Evolutionary conservation across 1,140 invertebrate genomes (phyloP).

Genomic region (Listronotus bonariensis): DNA sequence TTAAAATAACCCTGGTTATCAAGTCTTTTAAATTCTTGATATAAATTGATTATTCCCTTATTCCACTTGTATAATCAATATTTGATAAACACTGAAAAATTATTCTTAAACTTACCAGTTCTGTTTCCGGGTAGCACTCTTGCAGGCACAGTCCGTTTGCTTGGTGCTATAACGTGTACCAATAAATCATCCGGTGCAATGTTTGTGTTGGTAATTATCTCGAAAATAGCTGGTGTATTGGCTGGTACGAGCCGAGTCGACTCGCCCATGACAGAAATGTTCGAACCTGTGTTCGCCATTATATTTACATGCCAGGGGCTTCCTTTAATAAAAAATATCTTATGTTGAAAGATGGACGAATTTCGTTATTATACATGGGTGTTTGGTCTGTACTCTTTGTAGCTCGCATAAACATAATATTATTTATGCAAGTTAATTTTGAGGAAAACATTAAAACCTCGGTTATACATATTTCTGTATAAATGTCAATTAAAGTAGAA

Average conservation of each 20-base stretch:
- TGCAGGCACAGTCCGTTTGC: slow-evolving; percentile 70
- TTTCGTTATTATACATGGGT: no score
- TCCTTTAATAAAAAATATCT: slow-evolving; percentile 62
- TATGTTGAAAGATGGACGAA: no score
- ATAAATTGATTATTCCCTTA: no score
- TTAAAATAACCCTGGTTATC: no score
- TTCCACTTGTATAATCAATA: no score
- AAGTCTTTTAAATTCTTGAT: no score
- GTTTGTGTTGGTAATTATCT: slow-evolving; percentile 70
- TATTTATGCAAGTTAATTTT: no score
- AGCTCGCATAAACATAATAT: no score
- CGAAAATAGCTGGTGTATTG: slow-evolving; percentile 82
- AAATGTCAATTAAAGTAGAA: no score
- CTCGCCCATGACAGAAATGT: slow-evolving; percentile 76
- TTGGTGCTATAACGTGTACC: slow-evolving; percentile 69
- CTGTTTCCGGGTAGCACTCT: slow-evolving; percentile 73
- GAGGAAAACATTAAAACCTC: no score
- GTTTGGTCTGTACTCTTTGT: no score
- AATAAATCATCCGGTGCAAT: slow-evolving; percentile 57
- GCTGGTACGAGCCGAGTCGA: slow-evolving; percentile 86
- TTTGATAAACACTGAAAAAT: neutral
- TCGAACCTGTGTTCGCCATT: slow-evolving; percentile 63
- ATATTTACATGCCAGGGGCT: slow-evolving; percentile 90
- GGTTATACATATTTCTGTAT: no score
- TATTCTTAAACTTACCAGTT: slow-evolving; percentile 55